A percentile compares a stretch with the other conserved stretches of the same genome.
phyloP scores from a whole-genome alignment of 2,888 invertebrate genomes.

The Petrophora chlorosata region DNA sequence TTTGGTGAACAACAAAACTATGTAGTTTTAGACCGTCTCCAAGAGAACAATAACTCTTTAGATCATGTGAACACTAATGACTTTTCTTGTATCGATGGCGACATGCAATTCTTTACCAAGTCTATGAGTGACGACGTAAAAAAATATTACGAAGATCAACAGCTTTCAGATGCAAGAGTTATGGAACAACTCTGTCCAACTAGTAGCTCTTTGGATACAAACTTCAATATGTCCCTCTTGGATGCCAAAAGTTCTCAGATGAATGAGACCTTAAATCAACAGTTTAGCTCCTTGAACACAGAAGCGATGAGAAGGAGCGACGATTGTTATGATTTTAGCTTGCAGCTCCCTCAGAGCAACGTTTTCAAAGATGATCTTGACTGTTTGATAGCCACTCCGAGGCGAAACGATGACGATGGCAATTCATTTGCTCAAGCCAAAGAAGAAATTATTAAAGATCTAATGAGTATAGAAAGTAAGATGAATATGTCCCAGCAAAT shows the following conservation, averaged over 20 bases:
- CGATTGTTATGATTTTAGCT: slow-evolving; percentile 72
- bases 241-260: slow-evolving; percentile 67
- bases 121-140: slow-evolving; percentile 79
- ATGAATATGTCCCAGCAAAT: slow-evolving; percentile 53
- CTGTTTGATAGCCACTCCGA: slow-evolving; percentile 70
- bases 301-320: slow-evolving; percentile 69
- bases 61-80: slow-evolving; percentile 65
- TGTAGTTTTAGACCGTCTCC: slow-evolving; percentile 67
- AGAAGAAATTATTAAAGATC: slow-evolving; percentile 74
- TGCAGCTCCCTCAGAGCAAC: slow-evolving; percentile 65
- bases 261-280: slow-evolving; percentile 60
- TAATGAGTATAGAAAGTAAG: slow-evolving; percentile 74
- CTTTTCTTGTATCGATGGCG: slow-evolving; percentile 75
- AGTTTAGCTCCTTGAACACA: slow-evolving; percentile 62
- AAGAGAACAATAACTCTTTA: slow-evolving; percentile 57
- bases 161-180: slow-evolving; percentile 63
- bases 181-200: slow-evolving; percentile 72
- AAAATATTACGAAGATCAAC: slow-evolving; percentile 76
- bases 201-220: slow-evolving; percentile 67
- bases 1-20: slow-evolving; percentile 74
- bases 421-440: slow-evolving; percentile 60
- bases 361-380: slow-evolving; percentile 73
- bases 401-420: slow-evolving; percentile 56
- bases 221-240: slow-evolving; percentile 71
- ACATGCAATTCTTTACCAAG: slow-evolving; percentile 78